phyloP scores from a whole-genome alignment of 2,797 vertebrate species.

The Nyctibius grandis region DNA sequence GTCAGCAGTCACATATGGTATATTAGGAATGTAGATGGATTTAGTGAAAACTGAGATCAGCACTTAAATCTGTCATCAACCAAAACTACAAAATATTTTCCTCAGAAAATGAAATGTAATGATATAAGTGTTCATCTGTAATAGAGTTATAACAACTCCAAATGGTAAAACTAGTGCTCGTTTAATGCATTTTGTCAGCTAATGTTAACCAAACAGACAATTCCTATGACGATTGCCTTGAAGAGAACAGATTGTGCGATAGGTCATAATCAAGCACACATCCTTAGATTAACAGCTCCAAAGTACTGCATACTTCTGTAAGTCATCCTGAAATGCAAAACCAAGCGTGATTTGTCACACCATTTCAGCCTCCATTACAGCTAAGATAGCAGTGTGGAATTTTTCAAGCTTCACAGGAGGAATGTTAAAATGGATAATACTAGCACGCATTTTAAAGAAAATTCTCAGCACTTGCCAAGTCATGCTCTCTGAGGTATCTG shows the following conservation, averaged over 20 bases:
- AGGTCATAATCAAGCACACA: constrained; percentile 66
- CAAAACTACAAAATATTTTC: not conserved
- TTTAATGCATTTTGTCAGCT: constrained; percentile 47
- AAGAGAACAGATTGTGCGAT: constrained; percentile 53
- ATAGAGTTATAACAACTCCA: not conserved
- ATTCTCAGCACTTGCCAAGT: constrained; percentile 64
- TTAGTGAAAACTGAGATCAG: not conserved
- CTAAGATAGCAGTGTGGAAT: constrained; percentile 28
- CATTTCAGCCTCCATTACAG: constrained; percentile 51
- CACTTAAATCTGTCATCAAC: not conserved
- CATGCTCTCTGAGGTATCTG: constrained; percentile 66
- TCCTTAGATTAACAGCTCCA: constrained; percentile 70
- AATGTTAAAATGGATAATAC: constrained; percentile 61
- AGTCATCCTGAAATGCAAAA: constrained; percentile 71
- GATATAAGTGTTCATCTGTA: not conserved
- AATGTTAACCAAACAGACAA: constrained; percentile 29
- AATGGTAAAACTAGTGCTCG: not conserved
- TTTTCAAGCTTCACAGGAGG: constrained; percentile 60
- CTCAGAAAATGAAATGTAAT: not conserved
- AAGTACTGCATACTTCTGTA: constrained; percentile 59
- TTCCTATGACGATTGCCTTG: constrained; percentile 41
- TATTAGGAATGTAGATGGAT: not conserved
- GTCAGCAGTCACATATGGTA: not conserved
- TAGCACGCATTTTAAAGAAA: constrained; percentile 59
- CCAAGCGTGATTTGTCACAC: constrained; percentile 44